Evolutionary conservation across 1,140 invertebrate species (phyloP), one percentile per base, ranked within the genome.

Genomic region (Aphaenogaster floridana): DNA sequence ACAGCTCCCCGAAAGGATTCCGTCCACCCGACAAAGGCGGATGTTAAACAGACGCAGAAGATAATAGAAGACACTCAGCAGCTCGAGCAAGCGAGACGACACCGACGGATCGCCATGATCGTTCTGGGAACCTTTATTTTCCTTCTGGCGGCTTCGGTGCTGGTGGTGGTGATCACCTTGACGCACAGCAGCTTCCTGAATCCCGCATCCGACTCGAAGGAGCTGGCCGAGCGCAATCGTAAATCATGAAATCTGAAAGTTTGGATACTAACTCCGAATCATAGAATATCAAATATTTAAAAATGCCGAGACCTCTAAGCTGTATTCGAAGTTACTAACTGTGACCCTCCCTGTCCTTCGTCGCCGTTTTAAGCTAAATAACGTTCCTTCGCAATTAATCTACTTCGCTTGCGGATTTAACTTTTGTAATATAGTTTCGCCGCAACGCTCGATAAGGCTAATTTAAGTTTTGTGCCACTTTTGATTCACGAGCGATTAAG

Each of bases 101-200:
- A 97, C 72, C 96, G 96, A 57, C 96, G 96, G 79, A 96, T 97
- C 89, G 96, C 97, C 50, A 96, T 96, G 89, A 96, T 97, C 79
- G 96, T 97, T 28, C 95, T 97, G 61, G 96, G 96, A 4, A 97
- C 97, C 21, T 97, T 97, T 94, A 93, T 97, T 91, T 97, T 97
- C 91, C 95, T 97, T 87, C 96, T 97, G 61, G 95, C 96, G 86
- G 96, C 97, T 50, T 97, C 97, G 74, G 96, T 97, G 42, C 96
- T 97, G 61, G 97, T 97, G 87, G 97, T 97, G 91, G 96, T 97
- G 89, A 96, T 97, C 89, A 97, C 97, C 52, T 95, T 97, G 88
- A 97, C 97, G 11, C 97, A 97, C 94, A 95, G 94, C 80, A 93
- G 93, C 11, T 95, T 95, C 61, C 96, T 96, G 92, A 96, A 95